Percentiles rank a stretch among this genome's conserved stretches.
Evolutionary conservation across 2,797 vertebrate species (phyloP).

Genomic region (Hafferia zeledoni): DNA sequence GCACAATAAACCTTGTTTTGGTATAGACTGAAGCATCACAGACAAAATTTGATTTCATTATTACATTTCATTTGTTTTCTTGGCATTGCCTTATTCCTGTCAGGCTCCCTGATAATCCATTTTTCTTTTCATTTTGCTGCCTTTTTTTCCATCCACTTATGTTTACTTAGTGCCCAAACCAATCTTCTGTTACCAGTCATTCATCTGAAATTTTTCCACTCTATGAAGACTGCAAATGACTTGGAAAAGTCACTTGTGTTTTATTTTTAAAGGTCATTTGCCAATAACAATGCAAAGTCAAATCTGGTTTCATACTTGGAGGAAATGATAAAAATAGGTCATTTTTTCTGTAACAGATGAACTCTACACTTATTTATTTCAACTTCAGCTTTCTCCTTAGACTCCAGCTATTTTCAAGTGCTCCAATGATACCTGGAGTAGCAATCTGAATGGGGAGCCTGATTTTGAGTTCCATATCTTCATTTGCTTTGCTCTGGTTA

Average conservation of each 20-base stretch:
- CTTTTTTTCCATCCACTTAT: constrained; percentile 39
- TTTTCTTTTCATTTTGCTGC: constrained; percentile 57
- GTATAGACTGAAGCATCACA: constrained; percentile 42
- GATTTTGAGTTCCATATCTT: background rate
- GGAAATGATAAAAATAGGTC: background rate
- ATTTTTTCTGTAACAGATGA: background rate
- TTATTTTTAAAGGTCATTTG: constrained; percentile 67
- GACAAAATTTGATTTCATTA: constrained; percentile 54
- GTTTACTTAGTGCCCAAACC: constrained; percentile 56
- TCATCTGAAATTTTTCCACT: constrained; percentile 51
- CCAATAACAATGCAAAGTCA: constrained; percentile 33
- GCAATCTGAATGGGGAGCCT: background rate
- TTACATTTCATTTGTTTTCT: constrained; percentile 69
- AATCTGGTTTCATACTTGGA: constrained; percentile 4
- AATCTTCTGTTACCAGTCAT: constrained; percentile 56
- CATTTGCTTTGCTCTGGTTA: background rate
- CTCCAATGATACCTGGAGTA: background rate
- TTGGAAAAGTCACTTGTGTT: constrained; percentile 58
- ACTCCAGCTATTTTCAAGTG: background rate
- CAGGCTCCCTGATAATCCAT: constrained; percentile 61
- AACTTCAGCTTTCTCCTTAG: background rate
- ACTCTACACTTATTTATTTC: background rate
- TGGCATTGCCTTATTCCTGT: constrained; percentile 62
- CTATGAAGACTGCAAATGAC: constrained; percentile 51
- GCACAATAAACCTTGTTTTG: constrained; percentile 34